Base-by-base conservation (phyloP, 2,888 invertebrate species). In the Meghimatium bilineatum region DNA sequence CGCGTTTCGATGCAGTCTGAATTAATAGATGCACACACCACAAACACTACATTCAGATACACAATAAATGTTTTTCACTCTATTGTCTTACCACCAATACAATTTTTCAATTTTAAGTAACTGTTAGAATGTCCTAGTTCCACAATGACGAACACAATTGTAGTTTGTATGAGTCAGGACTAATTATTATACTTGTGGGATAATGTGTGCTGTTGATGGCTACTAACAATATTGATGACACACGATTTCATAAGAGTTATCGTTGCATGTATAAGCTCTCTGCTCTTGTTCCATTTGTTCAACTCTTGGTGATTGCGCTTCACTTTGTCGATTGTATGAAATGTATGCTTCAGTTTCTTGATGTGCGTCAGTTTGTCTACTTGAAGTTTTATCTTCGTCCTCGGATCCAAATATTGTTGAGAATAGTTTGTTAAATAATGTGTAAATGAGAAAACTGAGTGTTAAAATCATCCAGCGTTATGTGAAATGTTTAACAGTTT, bases 191-290 rank as follows among this genome's bases (percentile, higher is more conserved):
- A 14, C 2, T 56, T 12, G 56, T 56, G 20, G 17, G 56, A 56
- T 8, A 56, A 56, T 56, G 17, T 56, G 6, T 56, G 17, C 20
- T 14, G 56, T 23, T 23, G 56, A 17, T 56, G 17, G 1, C 71
- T 23, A n/a, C 44, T 72, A 72, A 2, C 29, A 49, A 72, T 72
- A 72, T 29, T 72, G 72, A 10, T 72, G 44, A 49, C 72, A 72
- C 10, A 49, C 72, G 20, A 72, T 1, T 3, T n/a, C 6, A 44
- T 20, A 23, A 1, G 23, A 29, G 6, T 6, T 12, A 1, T 36
- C 38, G 20, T 38, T 20, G 67, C 10, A 32, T 14, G 67, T 32
- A 20, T 5, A 8, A 17, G 29, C 17, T 29, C 69, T 36, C 5
- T 69, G n/a, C n/a, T n/a, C n/a, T n/a, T n/a, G n/a, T n/a, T n/a